Conservation (phyloP, 2,888 invertebrate genomes). For the Lamellibrachia columna region DNA sequence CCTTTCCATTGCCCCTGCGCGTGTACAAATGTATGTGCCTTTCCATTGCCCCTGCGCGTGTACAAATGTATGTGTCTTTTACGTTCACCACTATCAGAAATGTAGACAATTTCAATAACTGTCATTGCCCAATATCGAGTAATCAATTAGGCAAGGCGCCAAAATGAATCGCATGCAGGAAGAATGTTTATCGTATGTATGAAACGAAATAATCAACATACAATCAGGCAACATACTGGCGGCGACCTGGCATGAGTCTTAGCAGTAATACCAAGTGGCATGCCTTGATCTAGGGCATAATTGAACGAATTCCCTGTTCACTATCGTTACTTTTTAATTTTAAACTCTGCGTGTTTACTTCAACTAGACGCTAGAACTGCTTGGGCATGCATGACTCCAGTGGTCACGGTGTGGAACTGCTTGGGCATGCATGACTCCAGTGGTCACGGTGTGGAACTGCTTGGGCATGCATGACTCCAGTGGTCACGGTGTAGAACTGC, state of each 20-base stretch:
- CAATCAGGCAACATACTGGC: neutral
- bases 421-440: neutral
- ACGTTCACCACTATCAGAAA: neutral
- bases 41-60: neutral
- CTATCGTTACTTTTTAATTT: neutral
- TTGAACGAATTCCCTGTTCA: conserved; percentile 4
- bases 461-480: neutral
- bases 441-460: neutral
- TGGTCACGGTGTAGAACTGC: neutral
- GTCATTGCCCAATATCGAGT: neutral
- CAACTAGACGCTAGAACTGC: neutral
- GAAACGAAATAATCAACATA: neutral
- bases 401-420: neutral
- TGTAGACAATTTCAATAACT: neutral
- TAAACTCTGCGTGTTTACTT: neutral
- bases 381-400: neutral
- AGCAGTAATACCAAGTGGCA: neutral
- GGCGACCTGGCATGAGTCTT: neutral
- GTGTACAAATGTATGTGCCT: neutral
- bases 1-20: neutral
- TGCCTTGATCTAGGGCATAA: conserved; percentile 10
- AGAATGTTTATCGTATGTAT: neutral
- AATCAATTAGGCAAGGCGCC: neutral
- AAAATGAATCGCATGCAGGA: neutral
- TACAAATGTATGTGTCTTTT: neutral